phyloP scores from a whole-genome alignment of 2,888 invertebrate genomes.

The Eurois occulta region DNA sequence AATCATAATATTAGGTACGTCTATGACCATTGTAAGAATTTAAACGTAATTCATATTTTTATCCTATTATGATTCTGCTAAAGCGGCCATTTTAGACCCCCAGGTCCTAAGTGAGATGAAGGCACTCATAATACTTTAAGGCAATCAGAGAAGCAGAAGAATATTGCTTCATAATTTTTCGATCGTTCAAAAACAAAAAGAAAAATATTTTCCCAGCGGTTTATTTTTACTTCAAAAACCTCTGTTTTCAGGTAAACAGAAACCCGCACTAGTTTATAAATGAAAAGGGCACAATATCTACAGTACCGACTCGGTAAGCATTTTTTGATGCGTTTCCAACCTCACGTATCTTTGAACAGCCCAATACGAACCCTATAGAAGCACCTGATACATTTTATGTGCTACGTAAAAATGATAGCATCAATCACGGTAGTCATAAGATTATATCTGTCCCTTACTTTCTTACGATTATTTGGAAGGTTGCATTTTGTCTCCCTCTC shows the following conservation, averaged over 20 bases:
- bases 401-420: constrained; percentile 60
- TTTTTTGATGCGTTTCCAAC: constrained; percentile 65
- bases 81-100: no score
- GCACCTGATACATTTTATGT: constrained; percentile 64
- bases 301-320: constrained; percentile 51
- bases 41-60: no score
- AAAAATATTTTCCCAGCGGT: neutral
- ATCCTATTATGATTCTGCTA: no score
- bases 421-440: constrained; percentile 53
- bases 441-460: constrained; percentile 36
- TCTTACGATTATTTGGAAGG: neutral
- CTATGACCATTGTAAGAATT: no score
- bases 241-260: constrained; percentile 24
- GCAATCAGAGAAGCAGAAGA: neutral
- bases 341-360: constrained; percentile 60
- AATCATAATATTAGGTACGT: no score
- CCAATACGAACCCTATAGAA: constrained; percentile 45
- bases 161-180: no score
- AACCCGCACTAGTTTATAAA: constrained; percentile 41
- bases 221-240: neutral
- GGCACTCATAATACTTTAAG: neutral
- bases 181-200: neutral
- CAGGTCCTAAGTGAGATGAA: no score
- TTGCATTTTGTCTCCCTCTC: constrained; percentile 22
- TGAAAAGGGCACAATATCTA: constrained; percentile 24